Conservation (phyloP, 1,140 invertebrate species). For the Musca domestica region DNA sequence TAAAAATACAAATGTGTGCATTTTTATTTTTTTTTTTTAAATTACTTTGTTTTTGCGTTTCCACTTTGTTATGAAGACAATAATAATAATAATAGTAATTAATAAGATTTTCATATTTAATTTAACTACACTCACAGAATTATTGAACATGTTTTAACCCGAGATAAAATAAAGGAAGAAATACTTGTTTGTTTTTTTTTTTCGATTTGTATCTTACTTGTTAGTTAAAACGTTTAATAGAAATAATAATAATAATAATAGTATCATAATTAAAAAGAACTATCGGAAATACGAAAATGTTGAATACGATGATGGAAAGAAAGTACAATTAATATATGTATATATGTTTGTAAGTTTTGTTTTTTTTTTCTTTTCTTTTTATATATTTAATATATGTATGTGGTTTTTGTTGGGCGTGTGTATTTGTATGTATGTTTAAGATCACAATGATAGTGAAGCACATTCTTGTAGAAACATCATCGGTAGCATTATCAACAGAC, state of each 20-base stretch:
- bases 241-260: slow-evolving; percentile 4
- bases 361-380: background rate
- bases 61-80: slow-evolving; percentile 5
- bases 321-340: slow-evolving; percentile 19
- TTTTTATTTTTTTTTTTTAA: background rate
- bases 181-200: background rate
- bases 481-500: slow-evolving; percentile 11
- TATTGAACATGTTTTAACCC: slow-evolving; percentile 7
- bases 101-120: slow-evolving; percentile 10
- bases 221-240: slow-evolving; percentile 16
- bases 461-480: background rate
- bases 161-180: slow-evolving; percentile 7
- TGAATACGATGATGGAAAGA: slow-evolving; percentile 12
- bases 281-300: slow-evolving; percentile 15
- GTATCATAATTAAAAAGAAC: background rate
- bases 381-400: too few species aligned
- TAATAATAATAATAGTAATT: slow-evolving; percentile 16
- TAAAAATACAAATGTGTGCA: slow-evolving; percentile 21
- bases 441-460: slow-evolving; percentile 20
- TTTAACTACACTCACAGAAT: slow-evolving; percentile 19
- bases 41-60: background rate
- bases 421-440: slow-evolving; percentile 6
- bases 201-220: slow-evolving; percentile 5
- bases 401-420: background rate
- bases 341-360: slow-evolving; percentile 7